These are phyloP conservation scores for Myocastor coypus DNA, from an alignment of 2,113 vertebrate genomes.

Conservation along the genomic window DNA sequence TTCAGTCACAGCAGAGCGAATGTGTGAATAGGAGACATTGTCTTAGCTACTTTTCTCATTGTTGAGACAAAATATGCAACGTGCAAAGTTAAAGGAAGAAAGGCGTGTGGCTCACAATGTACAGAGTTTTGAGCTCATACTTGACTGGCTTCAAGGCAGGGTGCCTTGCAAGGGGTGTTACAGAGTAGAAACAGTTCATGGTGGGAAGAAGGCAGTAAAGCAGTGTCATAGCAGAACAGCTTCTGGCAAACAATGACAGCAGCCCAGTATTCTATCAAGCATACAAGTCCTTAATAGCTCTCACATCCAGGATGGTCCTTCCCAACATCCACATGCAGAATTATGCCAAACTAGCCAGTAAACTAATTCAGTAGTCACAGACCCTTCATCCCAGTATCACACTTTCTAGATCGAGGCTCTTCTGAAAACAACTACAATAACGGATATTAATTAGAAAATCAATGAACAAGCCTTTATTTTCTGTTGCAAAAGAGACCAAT, in stretches of 20 bases:
- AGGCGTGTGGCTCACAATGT: neutral
- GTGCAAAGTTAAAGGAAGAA: neutral
- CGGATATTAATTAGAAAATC: neutral
- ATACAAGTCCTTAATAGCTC: neutral
- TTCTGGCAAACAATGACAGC: neutral
- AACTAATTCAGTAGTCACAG: neutral
- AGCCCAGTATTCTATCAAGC: neutral
- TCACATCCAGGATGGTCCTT: neutral
- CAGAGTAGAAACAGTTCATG: neutral
- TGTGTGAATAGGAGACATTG: neutral
- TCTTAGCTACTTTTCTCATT: neutral
- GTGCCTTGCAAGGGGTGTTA: neutral
- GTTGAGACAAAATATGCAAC: neutral
- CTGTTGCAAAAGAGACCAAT: neutral
- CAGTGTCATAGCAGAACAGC: neutral
- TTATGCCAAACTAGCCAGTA: neutral
- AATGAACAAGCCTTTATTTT: neutral
- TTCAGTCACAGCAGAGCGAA: slow-evolving; percentile 30
- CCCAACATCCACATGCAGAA: neutral
- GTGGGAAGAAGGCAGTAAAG: neutral
- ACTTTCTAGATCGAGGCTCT: neutral
- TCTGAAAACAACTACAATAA: neutral
- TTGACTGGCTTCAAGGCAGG: neutral
- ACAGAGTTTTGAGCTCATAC: neutral
- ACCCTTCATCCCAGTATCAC: neutral